Conservation (phyloP, 1,140 invertebrate species). For the Eurytemora carolleeae region DNA sequence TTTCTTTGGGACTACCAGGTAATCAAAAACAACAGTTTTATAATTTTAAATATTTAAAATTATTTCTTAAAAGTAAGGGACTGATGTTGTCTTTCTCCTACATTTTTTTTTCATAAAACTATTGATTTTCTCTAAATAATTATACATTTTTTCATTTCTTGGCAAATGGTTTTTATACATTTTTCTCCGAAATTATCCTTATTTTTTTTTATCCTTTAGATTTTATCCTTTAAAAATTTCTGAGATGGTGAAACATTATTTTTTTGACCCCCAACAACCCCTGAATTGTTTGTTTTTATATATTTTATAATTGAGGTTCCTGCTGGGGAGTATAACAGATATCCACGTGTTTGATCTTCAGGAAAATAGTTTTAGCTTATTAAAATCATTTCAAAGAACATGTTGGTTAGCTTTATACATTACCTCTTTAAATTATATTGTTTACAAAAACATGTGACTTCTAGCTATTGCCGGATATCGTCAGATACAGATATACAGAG, state of each 20-base stretch:
- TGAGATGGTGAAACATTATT: neutral
- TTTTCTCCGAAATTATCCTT: neutral
- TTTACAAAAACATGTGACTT: too few relatives aligned
- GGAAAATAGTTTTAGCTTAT: too few relatives aligned
- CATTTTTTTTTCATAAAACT: neutral
- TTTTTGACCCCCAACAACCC: neutral
- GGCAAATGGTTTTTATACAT: neutral
- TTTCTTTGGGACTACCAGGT: neutral
- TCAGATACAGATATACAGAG: too few relatives aligned
- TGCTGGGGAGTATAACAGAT: neutral
- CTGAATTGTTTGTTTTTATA: too few relatives aligned
- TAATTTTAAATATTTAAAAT: neutral
- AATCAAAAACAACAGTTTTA: neutral
- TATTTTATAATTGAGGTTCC: neutral
- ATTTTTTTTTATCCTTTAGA: neutral
- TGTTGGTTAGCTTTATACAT: too few relatives aligned
- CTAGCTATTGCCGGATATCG: too few relatives aligned
- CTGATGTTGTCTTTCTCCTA: neutral
- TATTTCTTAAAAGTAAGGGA: neutral
- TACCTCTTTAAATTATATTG: too few relatives aligned
- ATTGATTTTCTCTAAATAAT: neutral
- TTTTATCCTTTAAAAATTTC: neutral
- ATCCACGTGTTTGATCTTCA: neutral
- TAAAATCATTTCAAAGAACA: too few relatives aligned
- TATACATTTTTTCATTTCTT: neutral